Base-by-base conservation (phyloP, 2,797 vertebrate species). In the Hirundo rustica region DNA sequence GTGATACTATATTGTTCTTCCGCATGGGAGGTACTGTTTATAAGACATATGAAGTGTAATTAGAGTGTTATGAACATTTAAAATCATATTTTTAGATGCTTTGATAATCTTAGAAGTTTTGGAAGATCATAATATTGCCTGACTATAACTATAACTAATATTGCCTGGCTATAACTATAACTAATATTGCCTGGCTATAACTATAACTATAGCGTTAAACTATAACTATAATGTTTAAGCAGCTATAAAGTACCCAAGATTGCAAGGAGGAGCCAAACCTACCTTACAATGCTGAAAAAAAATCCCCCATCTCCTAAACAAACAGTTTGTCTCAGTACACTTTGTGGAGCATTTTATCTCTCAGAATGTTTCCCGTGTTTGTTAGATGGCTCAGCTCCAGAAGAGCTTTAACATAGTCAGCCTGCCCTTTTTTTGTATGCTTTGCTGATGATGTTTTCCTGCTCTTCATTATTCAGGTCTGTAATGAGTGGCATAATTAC, bases 341-440 rank as follows among this genome's bases (percentile, higher is more conserved):
- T 92, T 75, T 61, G 70, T 84, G 73, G 66, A 93, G 94, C n/a
- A 0, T 83, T 94, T 89, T 92, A 40, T 88, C 73, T 85, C 72
- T 80, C 50, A 20, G 66, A 92, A 68, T 84, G 44, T 90, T 95
- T 87, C 54, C 87, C 19, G 0, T 85, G 78, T 95, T 95, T 94
- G 85, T 78, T 72, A 85, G 77, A 47, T 93, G 93, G 74, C 92
- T 92, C 13, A 26, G 62, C 47, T 95, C 76, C 92, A 94, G 62
- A 38, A 86, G 57, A 50, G 70, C 62, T 93, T 88, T 92, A 84
- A 71, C 50, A 57, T 8, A 71, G 68, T 74, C 86, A 92, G 70
- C 76, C 80, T 90, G 61, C 78, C 87, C 83, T 94, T 71, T 80
- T 71, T 73, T 90, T 84, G 23, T 79, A 9, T 62, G 55, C 60